Percentiles rank a stretch among this genome's conserved stretches.
These are phyloP conservation scores for Hesperia comma DNA, from an alignment of 2,888 invertebrate species.

Conservation along the genomic window DNA sequence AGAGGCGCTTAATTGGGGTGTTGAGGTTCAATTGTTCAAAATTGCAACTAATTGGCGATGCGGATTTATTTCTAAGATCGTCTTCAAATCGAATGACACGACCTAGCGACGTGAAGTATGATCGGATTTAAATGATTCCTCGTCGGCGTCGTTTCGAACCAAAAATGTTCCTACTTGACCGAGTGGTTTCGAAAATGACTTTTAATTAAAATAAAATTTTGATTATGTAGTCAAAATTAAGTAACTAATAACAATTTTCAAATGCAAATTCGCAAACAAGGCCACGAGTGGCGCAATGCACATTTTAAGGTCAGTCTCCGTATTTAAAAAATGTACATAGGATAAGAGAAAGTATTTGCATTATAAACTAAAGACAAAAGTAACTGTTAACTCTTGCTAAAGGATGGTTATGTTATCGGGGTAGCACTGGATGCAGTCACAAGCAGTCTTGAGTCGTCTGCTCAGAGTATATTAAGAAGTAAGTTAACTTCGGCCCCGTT, in stretches of 20 bases:
- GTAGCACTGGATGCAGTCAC: too few species aligned
- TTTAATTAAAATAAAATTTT: background rate
- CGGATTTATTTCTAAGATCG: constrained; percentile 51
- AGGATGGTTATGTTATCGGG: too few species aligned
- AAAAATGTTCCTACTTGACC: too few species aligned
- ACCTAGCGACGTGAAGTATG: constrained; percentile 50
- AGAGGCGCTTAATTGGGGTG: constrained; percentile 29
- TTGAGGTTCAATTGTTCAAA: constrained; percentile 41
- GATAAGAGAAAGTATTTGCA: too few species aligned
- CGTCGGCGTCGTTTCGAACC: background rate
- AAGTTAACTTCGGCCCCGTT: too few species aligned
- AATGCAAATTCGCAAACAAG: background rate
- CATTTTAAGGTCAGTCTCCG: too few species aligned
- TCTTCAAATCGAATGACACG: constrained; percentile 55
- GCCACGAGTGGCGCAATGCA: background rate
- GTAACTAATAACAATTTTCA: background rate
- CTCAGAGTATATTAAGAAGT: too few species aligned
- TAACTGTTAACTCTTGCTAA: too few species aligned
- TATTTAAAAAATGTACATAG: too few species aligned
- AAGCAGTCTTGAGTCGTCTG: too few species aligned
- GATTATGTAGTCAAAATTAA: background rate
- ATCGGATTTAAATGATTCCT: background rate
- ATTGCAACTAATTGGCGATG: constrained; percentile 60
- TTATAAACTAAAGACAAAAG: too few species aligned
- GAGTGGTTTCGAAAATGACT: too few species aligned